Evolutionary conservation across 1,140 invertebrate species (phyloP).

Genomic region (Euura lappo): DNA sequence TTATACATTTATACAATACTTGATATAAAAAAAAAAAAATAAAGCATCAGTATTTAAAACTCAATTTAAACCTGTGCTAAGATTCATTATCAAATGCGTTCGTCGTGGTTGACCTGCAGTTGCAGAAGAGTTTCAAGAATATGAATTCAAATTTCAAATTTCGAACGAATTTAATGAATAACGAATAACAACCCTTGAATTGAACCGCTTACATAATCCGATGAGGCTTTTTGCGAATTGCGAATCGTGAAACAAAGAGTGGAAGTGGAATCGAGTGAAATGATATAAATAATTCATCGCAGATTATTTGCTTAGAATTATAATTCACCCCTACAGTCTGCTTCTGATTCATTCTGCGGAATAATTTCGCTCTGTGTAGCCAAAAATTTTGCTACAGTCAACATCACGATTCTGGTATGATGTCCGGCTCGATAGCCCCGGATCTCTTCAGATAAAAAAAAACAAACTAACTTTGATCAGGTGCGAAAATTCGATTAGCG

Average conservation of each 20-base stretch:
- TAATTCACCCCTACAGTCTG: background rate
- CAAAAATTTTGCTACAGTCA: background rate
- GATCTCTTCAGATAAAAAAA: too few relatives aligned
- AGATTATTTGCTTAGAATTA: conserved; percentile 6
- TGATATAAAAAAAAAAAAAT: conserved; percentile 55
- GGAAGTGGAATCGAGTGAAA: background rate
- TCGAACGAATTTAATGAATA: too few relatives aligned
- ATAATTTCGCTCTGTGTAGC: background rate
- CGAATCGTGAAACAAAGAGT: background rate
- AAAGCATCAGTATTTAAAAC: conserved; percentile 64
- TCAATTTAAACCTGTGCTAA: conserved; percentile 24
- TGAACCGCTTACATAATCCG: background rate
- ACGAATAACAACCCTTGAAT: too few relatives aligned
- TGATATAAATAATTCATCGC: background rate
- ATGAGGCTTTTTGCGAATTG: background rate
- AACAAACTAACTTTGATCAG: too few relatives aligned
- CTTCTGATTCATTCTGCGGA: background rate
- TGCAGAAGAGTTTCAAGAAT: too few relatives aligned
- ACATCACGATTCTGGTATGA: too few relatives aligned
- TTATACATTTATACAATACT: conserved; percentile 65
- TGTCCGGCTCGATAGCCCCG: too few relatives aligned
- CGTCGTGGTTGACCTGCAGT: too few relatives aligned
- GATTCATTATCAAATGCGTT: too few relatives aligned
- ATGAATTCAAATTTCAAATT: too few relatives aligned
- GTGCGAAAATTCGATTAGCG: too few relatives aligned